Base-by-base conservation (phyloP, 2,113 vertebrate species). In the Phaethornis superciliosus region DNA sequence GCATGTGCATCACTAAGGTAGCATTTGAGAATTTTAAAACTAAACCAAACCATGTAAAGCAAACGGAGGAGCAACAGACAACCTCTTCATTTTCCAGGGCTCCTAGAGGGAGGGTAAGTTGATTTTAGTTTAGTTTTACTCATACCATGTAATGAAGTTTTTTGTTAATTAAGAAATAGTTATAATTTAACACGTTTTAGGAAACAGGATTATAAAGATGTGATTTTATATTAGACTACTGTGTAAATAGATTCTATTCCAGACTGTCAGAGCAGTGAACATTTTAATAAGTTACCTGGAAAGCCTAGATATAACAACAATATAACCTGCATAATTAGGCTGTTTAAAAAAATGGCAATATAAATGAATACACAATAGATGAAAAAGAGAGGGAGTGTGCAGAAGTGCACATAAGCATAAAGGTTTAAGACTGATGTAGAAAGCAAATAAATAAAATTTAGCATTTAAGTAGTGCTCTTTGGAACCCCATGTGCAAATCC, bases 81-180 rank as follows among this genome's bases (percentile, higher is more conserved):
- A 58, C 10, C 12, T 88, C 42, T 80, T 94, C 3, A 51, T 92
- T 93, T 88, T 35, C 37, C 28, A 74, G 32, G 56, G 47, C 32
- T 90, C 90, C 80, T 35, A 59, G 42, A n/a, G n/a, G n/a, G n/a
- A n/a, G 46, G 40, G 27, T 69, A 82, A 85, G 55, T 17, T 89
- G 55, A 89, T 93, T 90, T 85, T 26, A 30, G 51, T 65, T 88
- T 77, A 72, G 20, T 82, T 89, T 94, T 90, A n/a, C 28, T 88
- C 37, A 69, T 40, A 63, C 11, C 33, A 56, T 51, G 42, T 78
- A 93, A 91, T 74, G 55, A 13, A 65, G 30, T 90, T 83, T 93
- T 88, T 30, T 69, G 70, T 80, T 95, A 91, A 96, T 95, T 94
- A 94, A 90, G 82, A 94, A 88, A 74, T 27, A 87, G 58, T 18